Evolutionary conservation across 2,797 vertebrate species (phyloP).

Genomic region (Bovichtus variegatus): DNA sequence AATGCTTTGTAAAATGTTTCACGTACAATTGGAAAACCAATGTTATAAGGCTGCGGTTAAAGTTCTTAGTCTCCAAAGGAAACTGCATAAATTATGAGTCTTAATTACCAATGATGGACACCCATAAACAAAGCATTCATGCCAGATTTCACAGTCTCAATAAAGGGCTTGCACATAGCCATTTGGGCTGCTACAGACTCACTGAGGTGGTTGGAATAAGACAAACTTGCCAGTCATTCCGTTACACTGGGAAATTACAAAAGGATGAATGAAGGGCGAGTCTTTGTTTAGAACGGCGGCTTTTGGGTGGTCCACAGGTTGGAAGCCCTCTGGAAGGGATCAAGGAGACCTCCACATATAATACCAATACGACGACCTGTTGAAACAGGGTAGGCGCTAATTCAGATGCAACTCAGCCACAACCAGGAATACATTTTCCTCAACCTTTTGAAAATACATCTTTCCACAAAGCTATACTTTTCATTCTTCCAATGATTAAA

Average conservation of each 20-base stretch:
- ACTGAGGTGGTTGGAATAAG: conserved; percentile 55
- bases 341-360: conserved; percentile 74
- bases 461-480: conserved; percentile 60
- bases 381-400: conserved; percentile 68
- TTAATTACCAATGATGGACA: conserved; percentile 25
- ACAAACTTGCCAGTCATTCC: conserved; percentile 73
- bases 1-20: background rate
- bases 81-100: conserved; percentile 4
- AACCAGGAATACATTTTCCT: conserved; percentile 39
- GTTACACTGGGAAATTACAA: conserved; percentile 75
- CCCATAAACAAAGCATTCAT: conserved; percentile 36
- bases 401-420: conserved; percentile 57
- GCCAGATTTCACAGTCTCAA: conserved; percentile 46
- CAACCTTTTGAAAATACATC: conserved; percentile 38
- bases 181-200: conserved; percentile 31
- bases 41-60: background rate
- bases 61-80: background rate
- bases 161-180: conserved; percentile 29
- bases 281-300: conserved; percentile 73
- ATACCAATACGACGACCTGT: conserved; percentile 68
- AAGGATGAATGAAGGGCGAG: conserved; percentile 76
- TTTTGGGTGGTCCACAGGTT: conserved; percentile 83
- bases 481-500: conserved; percentile 52
- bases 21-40: background rate
- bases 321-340: conserved; percentile 81